Conservation (phyloP, 2,113 vertebrate species). For the Climacteris rufus region DNA sequence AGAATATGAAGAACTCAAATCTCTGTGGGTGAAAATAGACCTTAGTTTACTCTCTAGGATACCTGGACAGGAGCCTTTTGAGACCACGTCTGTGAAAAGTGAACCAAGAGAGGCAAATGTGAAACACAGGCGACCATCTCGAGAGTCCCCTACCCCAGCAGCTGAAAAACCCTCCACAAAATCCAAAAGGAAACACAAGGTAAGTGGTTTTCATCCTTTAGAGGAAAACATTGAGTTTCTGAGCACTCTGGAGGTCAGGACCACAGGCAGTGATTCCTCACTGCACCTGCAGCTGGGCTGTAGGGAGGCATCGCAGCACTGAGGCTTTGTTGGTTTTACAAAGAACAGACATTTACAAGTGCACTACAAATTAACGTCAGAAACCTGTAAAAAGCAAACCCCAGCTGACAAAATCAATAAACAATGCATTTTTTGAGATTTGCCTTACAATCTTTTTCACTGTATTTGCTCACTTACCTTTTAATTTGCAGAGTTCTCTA, state of each 20-base stretch:
- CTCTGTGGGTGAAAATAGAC: constrained; percentile 93
- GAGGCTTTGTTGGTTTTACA: not conserved
- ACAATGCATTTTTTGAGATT: not conserved
- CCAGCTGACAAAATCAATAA: not conserved
- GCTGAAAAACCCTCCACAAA: constrained; percentile 83
- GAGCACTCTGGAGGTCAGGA: not conserved
- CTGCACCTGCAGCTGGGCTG: not conserved
- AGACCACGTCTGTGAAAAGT: constrained; percentile 60
- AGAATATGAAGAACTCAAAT: constrained; percentile 85
- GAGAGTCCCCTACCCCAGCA: constrained; percentile 73
- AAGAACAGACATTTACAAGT: not conserved
- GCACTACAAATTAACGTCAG: not conserved
- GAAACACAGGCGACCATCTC: constrained; percentile 81
- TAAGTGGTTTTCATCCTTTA: not conserved
- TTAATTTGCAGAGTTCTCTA: not conserved
- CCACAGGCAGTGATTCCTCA: not conserved
- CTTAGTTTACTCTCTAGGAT: constrained; percentile 84
- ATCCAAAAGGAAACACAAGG: constrained; percentile 96
- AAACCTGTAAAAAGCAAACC: not conserved
- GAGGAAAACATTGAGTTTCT: not conserved
- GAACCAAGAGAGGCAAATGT: constrained; percentile 75
- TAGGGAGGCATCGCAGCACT: not conserved
- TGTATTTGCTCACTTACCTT: not conserved
- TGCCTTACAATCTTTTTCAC: not conserved
- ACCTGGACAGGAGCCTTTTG: constrained; percentile 76